These are phyloP conservation scores for Toxostoma redivivum DNA, from an alignment of 2,113 vertebrate species.

Conservation along the genomic window DNA sequence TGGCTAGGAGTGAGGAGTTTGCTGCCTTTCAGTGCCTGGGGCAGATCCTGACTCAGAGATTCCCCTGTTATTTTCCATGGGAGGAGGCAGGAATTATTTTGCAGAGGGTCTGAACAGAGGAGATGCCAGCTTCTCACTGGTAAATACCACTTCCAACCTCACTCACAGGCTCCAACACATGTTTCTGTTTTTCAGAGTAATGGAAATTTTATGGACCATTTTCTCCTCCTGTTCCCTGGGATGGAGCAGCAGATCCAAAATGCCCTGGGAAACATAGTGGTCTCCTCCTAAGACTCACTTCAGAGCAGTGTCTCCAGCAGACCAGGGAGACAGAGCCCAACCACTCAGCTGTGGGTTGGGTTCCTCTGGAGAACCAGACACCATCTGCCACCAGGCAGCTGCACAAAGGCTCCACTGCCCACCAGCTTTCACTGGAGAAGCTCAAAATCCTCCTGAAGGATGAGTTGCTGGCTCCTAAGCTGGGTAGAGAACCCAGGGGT, in stretches of 20 bases:
- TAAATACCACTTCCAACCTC: constrained; percentile 47
- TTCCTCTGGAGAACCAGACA: neutral
- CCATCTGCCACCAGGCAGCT: neutral
- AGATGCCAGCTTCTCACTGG: constrained; percentile 39
- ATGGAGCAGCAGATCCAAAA: neutral
- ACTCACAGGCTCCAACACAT: constrained; percentile 48
- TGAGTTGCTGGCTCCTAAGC: neutral
- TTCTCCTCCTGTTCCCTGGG: constrained; percentile 27
- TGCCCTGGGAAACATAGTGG: neutral
- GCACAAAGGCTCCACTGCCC: neutral
- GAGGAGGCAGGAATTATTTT: neutral
- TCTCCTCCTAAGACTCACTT: neutral
- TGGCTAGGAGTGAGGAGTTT: neutral
- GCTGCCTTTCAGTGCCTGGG: constrained; percentile 16
- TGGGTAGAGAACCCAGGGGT: neutral
- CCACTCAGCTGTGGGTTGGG: neutral
- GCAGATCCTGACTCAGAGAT: constrained; percentile 53
- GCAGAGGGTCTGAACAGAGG: neutral
- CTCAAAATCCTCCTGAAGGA: neutral
- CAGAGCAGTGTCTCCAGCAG: neutral
- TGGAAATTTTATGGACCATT: constrained; percentile 60
- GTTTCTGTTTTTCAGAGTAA: constrained; percentile 58
- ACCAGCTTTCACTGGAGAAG: neutral
- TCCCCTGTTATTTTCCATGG: constrained; percentile 53
- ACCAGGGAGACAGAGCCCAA: neutral